Base-by-base conservation (phyloP, 2,113 vertebrate genomes). In the Rhinogobius similis region DNA sequence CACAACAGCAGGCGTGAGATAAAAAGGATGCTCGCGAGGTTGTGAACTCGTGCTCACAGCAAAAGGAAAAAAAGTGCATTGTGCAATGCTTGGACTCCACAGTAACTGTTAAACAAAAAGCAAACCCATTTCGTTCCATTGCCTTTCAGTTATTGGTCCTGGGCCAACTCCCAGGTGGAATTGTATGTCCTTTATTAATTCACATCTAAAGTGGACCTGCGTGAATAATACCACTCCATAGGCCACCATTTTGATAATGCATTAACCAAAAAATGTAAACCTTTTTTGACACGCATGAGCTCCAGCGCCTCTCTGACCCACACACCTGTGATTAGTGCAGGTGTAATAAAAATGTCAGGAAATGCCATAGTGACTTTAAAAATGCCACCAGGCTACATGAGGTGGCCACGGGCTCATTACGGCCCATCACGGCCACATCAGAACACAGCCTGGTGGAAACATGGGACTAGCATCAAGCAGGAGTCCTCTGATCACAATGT, bases 281-380 rank as follows among this genome's bases (percentile, higher is more conserved):
- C 55, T 55, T 55, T 26, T 18, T 27, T 36, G 32, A 36, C 32
- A 36, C 32, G 9, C 5, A 36, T 41, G 10, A 36, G 21, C 29
- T 11, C 32, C 26, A 18, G 23, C 2, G 65, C 44, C 20, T 43
- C 41, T 13, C 13, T 43, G 39, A 56, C 63, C 41, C 36, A 41
- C 23, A 62, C 38, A 66, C 38, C 78, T 74, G 70, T 16, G 32
- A 74, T 64, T 7, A 59, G 43, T 52, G 29, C 39, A 27, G 67
- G 18, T 16, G 69, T 53, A 36, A 52, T 75, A 76, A 69, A 76
- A 79, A 82, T 82, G 75, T 78, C 78, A 70, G 65, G 53, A 61
- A 69, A 73, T 72, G 73, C 73, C 77, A 75, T 68, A 67, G 68
- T 80, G 75, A 67, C 76, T 74, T 76, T 77, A 79, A 62, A 82